These are phyloP conservation scores for Catocala fraxini DNA, from an alignment of 2,888 invertebrate species.

Conservation along the genomic window DNA sequence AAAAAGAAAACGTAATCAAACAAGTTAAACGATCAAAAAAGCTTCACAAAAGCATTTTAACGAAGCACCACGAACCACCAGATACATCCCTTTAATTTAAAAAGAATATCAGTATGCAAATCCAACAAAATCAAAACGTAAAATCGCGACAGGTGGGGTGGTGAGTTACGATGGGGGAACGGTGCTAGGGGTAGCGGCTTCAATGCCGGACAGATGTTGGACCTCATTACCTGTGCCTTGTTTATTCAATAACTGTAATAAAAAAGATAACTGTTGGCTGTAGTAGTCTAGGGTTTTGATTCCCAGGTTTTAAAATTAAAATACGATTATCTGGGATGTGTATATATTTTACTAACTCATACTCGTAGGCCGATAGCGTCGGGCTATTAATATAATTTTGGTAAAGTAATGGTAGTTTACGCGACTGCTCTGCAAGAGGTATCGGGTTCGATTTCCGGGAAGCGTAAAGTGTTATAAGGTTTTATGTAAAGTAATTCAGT, in stretches of 20 bases:
- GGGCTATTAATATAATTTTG: too few species aligned
- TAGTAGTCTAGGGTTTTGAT: conserved; percentile 21
- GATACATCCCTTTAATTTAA: conserved; percentile 6
- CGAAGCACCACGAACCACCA: not conserved
- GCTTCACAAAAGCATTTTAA: too few species aligned
- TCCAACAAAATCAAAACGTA: conserved; percentile 58
- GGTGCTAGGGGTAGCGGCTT: conserved; percentile 45
- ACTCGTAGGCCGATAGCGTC: too few species aligned
- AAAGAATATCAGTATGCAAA: conserved; percentile 43
- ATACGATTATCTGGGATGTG: too few species aligned
- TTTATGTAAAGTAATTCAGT: too few species aligned
- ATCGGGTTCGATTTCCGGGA: too few species aligned
- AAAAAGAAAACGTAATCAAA: too few species aligned
- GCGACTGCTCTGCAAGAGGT: too few species aligned
- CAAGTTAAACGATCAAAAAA: not conserved
- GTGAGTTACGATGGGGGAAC: conserved; percentile 35
- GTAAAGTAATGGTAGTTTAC: too few species aligned
- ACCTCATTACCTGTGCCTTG: conserved; percentile 42
- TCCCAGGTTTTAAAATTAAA: too few species aligned
- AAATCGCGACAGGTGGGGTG: conserved; percentile 54
- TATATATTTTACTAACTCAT: too few species aligned
- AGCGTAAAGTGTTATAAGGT: too few species aligned
- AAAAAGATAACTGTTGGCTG: conserved; percentile 38
- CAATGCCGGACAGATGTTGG: conserved; percentile 46
- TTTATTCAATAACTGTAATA: conserved; percentile 47